Percentiles rank a stretch among this genome's conserved stretches.
Conservation (phyloP, 2,113 vertebrate species). For the Eurypyga helias region DNA sequence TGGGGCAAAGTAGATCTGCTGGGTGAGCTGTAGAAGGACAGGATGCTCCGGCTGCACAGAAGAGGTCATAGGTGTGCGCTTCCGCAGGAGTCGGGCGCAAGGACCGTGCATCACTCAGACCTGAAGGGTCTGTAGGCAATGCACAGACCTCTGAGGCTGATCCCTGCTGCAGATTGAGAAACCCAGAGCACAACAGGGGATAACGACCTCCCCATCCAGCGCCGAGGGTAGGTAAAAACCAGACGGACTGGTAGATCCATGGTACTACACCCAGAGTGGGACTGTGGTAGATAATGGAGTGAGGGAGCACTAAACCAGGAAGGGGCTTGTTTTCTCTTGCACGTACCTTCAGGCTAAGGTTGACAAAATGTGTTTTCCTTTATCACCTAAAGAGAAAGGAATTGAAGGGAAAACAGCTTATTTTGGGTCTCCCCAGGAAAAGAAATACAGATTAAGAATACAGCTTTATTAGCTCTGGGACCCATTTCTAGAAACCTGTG, state of each 20-base stretch:
- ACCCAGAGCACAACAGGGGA: neutral
- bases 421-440: neutral
- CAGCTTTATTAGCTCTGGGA: neutral
- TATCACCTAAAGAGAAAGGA: neutral
- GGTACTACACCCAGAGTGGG: neutral
- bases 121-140: neutral
- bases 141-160: neutral
- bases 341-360: neutral
- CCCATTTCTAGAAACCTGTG: neutral
- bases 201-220: neutral
- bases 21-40: neutral
- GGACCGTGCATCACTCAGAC: rapidly evolving
- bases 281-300: neutral
- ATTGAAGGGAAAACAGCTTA: neutral
- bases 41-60: neutral
- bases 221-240: neutral
- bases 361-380: neutral
- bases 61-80: neutral
- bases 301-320: neutral
- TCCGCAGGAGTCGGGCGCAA: neutral
- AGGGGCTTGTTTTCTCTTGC: neutral
- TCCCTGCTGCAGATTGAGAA: neutral
- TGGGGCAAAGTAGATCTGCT: neutral
- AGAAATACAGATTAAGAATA: neutral
- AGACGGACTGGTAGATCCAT: neutral